Conservation (phyloP, 2,113 vertebrate genomes). For the Ctenodactylus gundi region DNA sequence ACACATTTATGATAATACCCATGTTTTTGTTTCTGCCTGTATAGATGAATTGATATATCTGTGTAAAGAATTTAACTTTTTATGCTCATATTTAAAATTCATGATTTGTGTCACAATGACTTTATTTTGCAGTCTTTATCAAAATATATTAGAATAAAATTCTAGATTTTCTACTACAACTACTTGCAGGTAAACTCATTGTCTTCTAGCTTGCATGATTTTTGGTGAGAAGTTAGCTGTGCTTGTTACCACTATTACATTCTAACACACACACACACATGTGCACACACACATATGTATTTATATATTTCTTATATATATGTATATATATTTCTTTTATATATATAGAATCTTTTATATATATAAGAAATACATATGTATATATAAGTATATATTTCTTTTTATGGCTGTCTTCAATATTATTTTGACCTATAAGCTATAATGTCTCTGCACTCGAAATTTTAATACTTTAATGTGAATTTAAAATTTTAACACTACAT, state of each 20-base stretch:
- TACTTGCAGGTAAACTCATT: neutral
- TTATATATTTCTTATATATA: too few species aligned
- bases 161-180: neutral
- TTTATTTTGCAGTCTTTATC: neutral
- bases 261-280: too few species aligned
- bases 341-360: too few species aligned
- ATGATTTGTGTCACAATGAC: neutral
- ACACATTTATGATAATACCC: neutral
- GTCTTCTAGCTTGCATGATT: neutral
- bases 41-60: neutral
- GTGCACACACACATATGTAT: too few species aligned
- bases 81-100: neutral
- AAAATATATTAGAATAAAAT: neutral
- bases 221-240: neutral
- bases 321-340: too few species aligned
- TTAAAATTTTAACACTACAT: neutral
- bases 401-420: neutral
- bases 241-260: neutral
- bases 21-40: neutral
- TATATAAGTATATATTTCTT: neutral
- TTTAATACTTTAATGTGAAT: neutral
- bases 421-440: neutral
- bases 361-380: too few species aligned
- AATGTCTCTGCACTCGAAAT: neutral
- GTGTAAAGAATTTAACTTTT: neutral